A percentile compares a stretch with the other conserved stretches of the same genome.
phyloP scores from a whole-genome alignment of 2,888 invertebrate species.

The Lasioglossum oenotherae region DNA sequence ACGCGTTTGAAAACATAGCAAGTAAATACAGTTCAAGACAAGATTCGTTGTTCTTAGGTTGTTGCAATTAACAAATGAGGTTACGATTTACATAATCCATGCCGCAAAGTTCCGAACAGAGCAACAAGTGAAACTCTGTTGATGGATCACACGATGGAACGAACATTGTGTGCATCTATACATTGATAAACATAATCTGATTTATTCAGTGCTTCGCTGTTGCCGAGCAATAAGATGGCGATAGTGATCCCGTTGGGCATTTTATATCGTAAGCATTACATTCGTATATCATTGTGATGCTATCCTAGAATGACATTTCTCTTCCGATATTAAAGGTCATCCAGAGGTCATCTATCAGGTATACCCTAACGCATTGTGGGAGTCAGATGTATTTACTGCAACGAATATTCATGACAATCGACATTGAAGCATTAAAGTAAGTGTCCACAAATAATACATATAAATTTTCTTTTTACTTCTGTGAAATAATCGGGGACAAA shows the following conservation, averaged over 20 bases:
- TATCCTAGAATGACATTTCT: not conserved
- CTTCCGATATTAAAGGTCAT: not conserved
- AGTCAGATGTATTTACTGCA: not conserved
- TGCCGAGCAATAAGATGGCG: not conserved
- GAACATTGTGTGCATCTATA: not conserved
- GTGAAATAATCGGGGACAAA: too few relatives aligned
- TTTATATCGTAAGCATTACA: not conserved
- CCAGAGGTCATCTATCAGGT: not conserved
- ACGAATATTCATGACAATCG: not conserved
- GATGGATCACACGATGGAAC: not conserved
- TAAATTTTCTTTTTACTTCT: too few relatives aligned
- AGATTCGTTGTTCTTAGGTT: not conserved
- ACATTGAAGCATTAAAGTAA: too few relatives aligned
- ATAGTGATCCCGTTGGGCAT: not conserved
- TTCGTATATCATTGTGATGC: not conserved
- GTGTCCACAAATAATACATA: too few relatives aligned
- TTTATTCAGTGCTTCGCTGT: not conserved
- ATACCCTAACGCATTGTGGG: too few relatives aligned
- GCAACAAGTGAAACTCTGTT: slow-evolving; percentile 8
- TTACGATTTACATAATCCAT: not conserved
- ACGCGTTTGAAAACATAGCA: not conserved
- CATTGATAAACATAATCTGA: not conserved
- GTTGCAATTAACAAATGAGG: not conserved
- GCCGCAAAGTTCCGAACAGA: not conserved
- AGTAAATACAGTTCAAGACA: not conserved